phyloP scores from a whole-genome alignment of 2,113 vertebrate genomes.

The Diphyllodes magnificus region DNA sequence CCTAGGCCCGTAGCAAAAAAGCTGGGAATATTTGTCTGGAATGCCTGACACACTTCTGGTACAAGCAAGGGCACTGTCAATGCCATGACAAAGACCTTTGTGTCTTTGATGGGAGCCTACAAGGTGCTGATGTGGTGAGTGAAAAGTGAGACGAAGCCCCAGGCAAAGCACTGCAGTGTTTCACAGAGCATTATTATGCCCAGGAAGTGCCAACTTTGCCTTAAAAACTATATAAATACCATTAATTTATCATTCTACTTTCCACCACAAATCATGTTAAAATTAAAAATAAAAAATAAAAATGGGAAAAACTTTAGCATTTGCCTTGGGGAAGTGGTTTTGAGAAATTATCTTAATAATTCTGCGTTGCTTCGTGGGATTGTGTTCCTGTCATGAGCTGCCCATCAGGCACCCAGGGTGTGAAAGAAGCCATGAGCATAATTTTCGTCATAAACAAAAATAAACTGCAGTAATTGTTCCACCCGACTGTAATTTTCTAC shows the following conservation, averaged over 20 bases:
- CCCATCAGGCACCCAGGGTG: background rate
- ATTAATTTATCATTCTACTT: background rate
- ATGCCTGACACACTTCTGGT: background rate
- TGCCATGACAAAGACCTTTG: background rate
- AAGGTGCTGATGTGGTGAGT: background rate
- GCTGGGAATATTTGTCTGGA: background rate
- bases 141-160: background rate
- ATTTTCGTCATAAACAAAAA: conserved; percentile 17
- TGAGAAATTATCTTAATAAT: conserved; percentile 29
- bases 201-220: background rate
- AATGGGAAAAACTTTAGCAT: background rate
- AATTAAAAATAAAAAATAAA: background rate
- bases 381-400: background rate
- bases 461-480: conserved; percentile 35
- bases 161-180: background rate
- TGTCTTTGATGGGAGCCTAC: background rate
- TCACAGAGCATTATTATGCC: background rate
- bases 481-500: background rate
- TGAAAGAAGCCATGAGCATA: background rate
- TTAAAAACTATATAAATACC: background rate
- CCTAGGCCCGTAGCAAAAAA: background rate
- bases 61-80: background rate
- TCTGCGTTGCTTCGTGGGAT: background rate
- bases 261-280: background rate
- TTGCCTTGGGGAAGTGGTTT: background rate